Evolutionary conservation across 2,113 vertebrate genomes (phyloP).

Genomic region (Phasianus colchicus): DNA sequence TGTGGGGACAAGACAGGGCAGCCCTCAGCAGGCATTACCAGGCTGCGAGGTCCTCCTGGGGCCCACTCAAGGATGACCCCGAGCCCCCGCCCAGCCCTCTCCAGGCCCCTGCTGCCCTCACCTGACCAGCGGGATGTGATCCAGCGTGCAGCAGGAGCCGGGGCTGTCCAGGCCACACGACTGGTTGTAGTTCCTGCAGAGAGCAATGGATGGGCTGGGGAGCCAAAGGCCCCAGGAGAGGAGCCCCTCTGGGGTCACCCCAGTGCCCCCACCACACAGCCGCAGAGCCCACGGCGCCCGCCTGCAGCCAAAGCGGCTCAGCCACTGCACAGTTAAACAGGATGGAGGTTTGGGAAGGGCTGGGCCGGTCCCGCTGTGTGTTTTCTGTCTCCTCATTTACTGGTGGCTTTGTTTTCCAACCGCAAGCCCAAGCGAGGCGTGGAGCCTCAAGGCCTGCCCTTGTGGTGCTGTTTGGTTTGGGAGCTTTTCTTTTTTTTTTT

Average conservation of each 20-base stretch:
- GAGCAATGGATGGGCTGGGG: not conserved
- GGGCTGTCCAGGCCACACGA: conserved; percentile 78
- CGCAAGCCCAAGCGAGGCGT: not conserved
- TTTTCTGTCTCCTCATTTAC: conserved; percentile 43
- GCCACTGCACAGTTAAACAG: not conserved
- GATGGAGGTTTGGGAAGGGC: not conserved
- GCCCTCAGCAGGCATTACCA: not conserved
- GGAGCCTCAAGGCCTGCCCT: conserved; percentile 35
- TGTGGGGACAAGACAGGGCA: conserved; percentile 37
- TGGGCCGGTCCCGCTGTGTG: not conserved
- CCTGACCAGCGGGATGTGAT: conserved; percentile 88
- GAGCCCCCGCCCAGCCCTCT: not conserved
- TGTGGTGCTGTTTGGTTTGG: conserved; percentile 40
- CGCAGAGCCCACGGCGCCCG: not conserved
- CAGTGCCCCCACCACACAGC: not conserved
- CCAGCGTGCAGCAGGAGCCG: conserved; percentile 82
- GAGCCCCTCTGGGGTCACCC: not conserved
- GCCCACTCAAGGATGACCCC: not conserved
- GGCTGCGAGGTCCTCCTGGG: fast-evolving
- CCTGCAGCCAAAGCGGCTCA: not conserved
- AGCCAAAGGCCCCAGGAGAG: not conserved
- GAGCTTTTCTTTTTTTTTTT: conserved; percentile 46
- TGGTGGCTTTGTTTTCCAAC: conserved; percentile 57
- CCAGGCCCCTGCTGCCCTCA: not conserved
- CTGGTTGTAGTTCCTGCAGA: conserved; percentile 83